Base-by-base conservation (phyloP, 2,113 vertebrate genomes). In the Mungos mungo region DNA sequence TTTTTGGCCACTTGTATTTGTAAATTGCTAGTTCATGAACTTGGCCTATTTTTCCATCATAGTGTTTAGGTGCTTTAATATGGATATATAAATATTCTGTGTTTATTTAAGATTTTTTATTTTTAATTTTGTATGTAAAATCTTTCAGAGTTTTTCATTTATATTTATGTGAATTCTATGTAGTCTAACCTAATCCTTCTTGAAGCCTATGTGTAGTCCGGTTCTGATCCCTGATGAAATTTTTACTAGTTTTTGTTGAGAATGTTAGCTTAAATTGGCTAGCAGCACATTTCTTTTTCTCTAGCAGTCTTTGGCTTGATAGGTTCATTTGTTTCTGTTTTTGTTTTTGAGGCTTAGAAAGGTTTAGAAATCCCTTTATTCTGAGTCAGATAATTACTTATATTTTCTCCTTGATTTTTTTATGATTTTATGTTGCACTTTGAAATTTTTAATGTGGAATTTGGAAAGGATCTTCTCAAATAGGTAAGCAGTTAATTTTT, bases 391-490 rank as follows among this genome's bases (percentile, higher is more conserved):
- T 81, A 80, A 52, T 19, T 90, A 68, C 14, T 33, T 83, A 33
- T 33, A 31, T 79, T 90, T 95, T 77, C 25, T 86, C 79, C 25
- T 71, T 71, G 13, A 14, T 29, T 50, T 81, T 86, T 79, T 95
- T 69, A 38, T 88, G 5, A 7, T 84, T 80, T 97, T 71, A 52
- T 92, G 45, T 63, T 95, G 16, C 82, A 71, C 35, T 89, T 66
- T 93, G 84, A 92, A 69, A 15, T 74, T 88, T 71, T 81, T 66
- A 79, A 35, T 91, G 41, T 91, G 52, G 31, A 84, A 88, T 88
- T 95, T 95, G 69, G 41, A 82, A 88, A 95, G 52, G 16, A 74
- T 79, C 25, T n/a, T 92, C 13, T 80, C 52, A 84, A 66, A 77
- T 66, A 94, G 45, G 94, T 82, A 91, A 69, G 41, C 47, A 79